Conservation (phyloP, 2,797 vertebrate species). For the Falco rusticolus region DNA sequence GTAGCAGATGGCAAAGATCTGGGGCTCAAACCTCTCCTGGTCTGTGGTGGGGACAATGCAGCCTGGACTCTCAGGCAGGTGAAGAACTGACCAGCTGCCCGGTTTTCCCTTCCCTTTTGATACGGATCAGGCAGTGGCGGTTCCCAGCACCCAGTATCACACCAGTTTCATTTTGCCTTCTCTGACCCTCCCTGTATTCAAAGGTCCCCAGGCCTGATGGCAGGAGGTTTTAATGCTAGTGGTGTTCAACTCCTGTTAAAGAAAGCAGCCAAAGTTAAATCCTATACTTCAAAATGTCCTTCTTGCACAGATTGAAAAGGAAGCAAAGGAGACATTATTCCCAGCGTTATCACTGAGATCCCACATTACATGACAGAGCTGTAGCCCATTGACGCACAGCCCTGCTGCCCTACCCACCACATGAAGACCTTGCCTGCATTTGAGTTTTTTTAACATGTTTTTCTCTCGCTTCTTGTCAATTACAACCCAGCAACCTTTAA, state of each 20-base stretch:
- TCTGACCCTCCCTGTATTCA: background rate
- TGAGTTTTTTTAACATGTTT: background rate
- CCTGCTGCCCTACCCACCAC: background rate
- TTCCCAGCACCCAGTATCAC: background rate
- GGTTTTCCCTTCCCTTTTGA: background rate
- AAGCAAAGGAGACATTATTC: background rate
- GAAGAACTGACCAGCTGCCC: background rate
- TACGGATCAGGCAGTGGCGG: background rate
- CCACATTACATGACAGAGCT: background rate
- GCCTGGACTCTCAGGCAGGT: background rate
- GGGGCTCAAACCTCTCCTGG: background rate
- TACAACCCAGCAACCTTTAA: background rate
- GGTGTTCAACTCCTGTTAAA: background rate
- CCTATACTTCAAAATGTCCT: background rate
- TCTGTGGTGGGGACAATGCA: background rate
- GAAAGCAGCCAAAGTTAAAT: background rate
- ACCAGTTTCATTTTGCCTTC: background rate
- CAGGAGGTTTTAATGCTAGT: background rate
- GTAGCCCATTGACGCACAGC: background rate
- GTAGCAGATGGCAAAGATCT: background rate
- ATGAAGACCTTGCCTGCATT: background rate
- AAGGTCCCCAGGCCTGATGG: background rate
- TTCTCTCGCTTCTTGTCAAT: background rate
- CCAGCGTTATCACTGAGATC: background rate
- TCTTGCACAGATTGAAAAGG: background rate